Percentiles rank a stretch among this genome's conserved stretches.
Conservation (phyloP, 1,140 invertebrate genomes). For the Drosophila subpulchrella region DNA sequence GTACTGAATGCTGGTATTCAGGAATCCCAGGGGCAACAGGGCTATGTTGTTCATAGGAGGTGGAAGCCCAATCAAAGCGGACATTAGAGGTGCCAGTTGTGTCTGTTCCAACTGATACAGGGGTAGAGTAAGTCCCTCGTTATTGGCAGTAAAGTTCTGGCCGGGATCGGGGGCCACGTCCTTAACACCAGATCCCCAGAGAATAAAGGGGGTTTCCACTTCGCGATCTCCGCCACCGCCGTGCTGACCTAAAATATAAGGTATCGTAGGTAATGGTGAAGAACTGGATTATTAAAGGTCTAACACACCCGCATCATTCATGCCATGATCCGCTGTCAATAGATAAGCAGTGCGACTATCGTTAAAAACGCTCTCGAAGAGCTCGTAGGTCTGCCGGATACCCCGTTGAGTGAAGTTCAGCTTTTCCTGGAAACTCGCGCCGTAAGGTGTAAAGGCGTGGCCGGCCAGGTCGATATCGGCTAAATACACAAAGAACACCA, state of each 20-base stretch:
- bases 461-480: conserved; percentile 93
- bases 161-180: not conserved
- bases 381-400: conserved; percentile 88
- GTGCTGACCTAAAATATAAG: conserved; percentile 88
- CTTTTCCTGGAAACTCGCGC: conserved; percentile 92
- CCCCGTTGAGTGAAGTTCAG: conserved; percentile 92
- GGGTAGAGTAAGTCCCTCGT: conserved; percentile 4
- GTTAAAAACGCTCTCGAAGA: conserved; percentile 90
- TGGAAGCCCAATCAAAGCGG: conserved; percentile 75
- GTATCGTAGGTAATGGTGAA: not conserved
- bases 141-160: not conserved
- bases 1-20: conserved; percentile 9
- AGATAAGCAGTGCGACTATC: conserved; percentile 94
- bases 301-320: conserved; percentile 94
- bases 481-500: conserved; percentile 95
- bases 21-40: conserved; percentile 10
- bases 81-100: conserved; percentile 28
- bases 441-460: conserved; percentile 90
- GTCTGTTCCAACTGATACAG: conserved; percentile 17
- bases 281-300: not conserved
- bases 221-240: conserved; percentile 86
- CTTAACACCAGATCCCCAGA: conserved; percentile 30
- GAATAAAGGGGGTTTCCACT: conserved; percentile 24
- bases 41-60: conserved; percentile 39
- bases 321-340: conserved; percentile 98